Base-by-base conservation (phyloP, 2,113 vertebrate species). In the Neogobius melanostomus region DNA sequence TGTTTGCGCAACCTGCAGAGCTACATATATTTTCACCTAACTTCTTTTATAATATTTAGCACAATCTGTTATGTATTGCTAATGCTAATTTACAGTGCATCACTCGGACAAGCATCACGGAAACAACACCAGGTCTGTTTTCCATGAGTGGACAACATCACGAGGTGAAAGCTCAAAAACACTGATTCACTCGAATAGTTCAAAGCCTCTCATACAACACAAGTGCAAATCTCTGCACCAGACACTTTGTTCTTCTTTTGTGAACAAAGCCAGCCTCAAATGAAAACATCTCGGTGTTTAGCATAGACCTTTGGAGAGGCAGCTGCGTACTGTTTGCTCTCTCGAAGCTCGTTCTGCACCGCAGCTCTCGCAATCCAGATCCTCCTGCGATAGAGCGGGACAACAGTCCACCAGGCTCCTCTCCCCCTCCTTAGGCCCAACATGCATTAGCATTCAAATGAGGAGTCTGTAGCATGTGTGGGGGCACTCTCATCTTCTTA, bases 391-490 rank as follows among this genome's bases (percentile, higher is more conserved):
- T 85, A 82, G 78, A 73, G 80, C 82, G 43, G 73, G 78, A 78
- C 83, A 87, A 85, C 74, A 88, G 70, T 81, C 63, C 79, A 68
- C 69, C 49, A 59, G 65, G 70, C 71, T 64, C 69, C 69, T 66
- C 69, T 80, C 83, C 80, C 76, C 76, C 71, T 81, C 79, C 81
- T 81, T 47, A 61, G 1, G 11, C 7, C 46, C 46, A 72, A 75
- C 48, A 61, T 84, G 73, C 80, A 91, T 91, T 90, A 90, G 85
- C 88, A 92, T 91, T 85, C 84, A 90, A 92, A 91, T 85, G 82
- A 90, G 82, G 62, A 79, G 82, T 69, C 69, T 71, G 64, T 75
- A 53, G 69, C 71, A 7, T 53, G 52, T 48, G 62, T 75, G 59
- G 47, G 50, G 62, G 28, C 28, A 36, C 21, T 21, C 21, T 21